Evolutionary conservation across 2,797 vertebrate species (phyloP).

Genomic region (Tiaroga cobitis): DNA sequence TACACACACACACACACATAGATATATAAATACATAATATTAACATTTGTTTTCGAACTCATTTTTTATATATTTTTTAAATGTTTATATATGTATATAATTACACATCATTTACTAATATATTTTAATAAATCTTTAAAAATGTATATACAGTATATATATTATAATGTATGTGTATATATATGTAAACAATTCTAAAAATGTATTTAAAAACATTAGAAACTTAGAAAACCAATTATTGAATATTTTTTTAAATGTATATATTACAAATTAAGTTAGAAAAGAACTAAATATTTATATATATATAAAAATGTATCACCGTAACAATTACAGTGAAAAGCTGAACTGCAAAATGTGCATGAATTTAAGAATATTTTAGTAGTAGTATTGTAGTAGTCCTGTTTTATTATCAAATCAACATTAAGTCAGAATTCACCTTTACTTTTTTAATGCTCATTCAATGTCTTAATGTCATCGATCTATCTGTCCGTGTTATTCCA

Average conservation of each 20-base stretch:
- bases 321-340: constrained; percentile 3
- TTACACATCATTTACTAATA: not conserved
- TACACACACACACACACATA: accelerated
- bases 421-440: not conserved
- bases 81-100: not conserved
- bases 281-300: not conserved
- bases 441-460: not conserved
- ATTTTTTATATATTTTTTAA: not conserved
- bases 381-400: not conserved
- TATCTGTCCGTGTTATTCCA: not conserved
- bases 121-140: not conserved
- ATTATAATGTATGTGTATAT: not conserved
- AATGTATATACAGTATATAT: not conserved
- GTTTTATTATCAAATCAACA: not conserved
- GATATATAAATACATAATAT: not conserved
- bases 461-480: not conserved
- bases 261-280: not conserved
- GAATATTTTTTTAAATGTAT: not conserved
- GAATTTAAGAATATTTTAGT: not conserved
- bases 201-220: not conserved
- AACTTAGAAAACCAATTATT: not conserved
- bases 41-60: not conserved
- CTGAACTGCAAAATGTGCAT: not conserved
- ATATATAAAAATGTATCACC: not conserved
- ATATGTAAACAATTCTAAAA: not conserved